These are phyloP conservation scores for Lutra lutra DNA, from an alignment of 2,797 vertebrate species.

Conservation along the genomic window DNA sequence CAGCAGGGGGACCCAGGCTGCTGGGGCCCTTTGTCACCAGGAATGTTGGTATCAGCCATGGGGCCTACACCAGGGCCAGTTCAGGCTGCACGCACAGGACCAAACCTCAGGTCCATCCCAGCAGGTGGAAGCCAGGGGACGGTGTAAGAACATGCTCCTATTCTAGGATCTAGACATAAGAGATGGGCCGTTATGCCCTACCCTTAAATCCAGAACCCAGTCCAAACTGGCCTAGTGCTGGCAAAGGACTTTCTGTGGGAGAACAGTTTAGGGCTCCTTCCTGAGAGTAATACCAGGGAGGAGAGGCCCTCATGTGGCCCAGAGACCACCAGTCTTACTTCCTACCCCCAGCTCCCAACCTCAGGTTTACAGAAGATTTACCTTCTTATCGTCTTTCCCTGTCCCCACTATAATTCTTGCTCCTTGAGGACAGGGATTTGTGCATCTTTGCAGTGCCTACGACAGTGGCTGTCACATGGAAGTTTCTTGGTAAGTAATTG, in stretches of 20 bases:
- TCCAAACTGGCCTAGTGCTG: not conserved
- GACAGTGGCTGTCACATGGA: not conserved
- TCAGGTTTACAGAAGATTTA: not conserved
- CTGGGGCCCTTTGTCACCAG: not conserved
- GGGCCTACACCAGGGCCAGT: not conserved
- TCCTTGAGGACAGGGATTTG: not conserved
- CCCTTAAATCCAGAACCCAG: not conserved
- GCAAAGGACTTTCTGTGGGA: not conserved
- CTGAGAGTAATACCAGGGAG: not conserved
- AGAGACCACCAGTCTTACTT: not conserved
- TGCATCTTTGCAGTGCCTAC: not conserved
- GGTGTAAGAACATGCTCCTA: not conserved
- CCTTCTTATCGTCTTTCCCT: not conserved
- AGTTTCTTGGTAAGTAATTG: not conserved
- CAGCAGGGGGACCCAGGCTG: not conserved
- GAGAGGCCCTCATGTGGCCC: not conserved
- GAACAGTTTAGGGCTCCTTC: not conserved
- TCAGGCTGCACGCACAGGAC: not conserved
- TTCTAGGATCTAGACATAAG: not conserved
- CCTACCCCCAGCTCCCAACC: not conserved
- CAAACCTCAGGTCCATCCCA: not conserved
- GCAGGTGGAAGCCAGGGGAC: not conserved
- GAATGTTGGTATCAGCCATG: not conserved
- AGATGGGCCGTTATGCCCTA: not conserved
- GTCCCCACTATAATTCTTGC: not conserved